A percentile compares a stretch with the other conserved stretches of the same genome.
Conservation (phyloP, 2,888 invertebrate species). For the Aphidoletes aphidimyza region DNA sequence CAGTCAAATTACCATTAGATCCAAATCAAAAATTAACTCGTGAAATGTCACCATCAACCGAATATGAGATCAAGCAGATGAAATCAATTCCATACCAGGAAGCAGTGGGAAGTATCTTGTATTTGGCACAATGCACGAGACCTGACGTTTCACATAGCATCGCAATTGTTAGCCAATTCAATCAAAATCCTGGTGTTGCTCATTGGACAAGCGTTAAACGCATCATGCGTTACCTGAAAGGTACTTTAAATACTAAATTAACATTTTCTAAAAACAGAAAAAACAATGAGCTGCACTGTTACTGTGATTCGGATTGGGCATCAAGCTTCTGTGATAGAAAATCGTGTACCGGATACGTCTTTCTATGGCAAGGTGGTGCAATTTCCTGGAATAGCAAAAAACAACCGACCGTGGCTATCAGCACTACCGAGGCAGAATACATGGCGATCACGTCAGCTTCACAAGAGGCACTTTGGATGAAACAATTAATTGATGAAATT, state of each 20-base stretch:
- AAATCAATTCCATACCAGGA: constrained; percentile 58
- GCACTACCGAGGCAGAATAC: constrained; percentile 55
- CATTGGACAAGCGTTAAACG: constrained; percentile 29
- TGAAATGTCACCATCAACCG: constrained; percentile 56
- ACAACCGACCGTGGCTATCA: constrained; percentile 56
- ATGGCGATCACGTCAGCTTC: constrained; percentile 54
- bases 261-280: not conserved
- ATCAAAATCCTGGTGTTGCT: not conserved
- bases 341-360: constrained; percentile 56
- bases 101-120: constrained; percentile 58
- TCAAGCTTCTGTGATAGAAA: constrained; percentile 52
- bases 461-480: constrained; percentile 53
- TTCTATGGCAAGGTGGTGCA: constrained; percentile 47
- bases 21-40: constrained; percentile 56
- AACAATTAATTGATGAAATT: not conserved
- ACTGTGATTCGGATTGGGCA: constrained; percentile 52
- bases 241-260: constrained; percentile 27
- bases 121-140: too few relatives aligned
- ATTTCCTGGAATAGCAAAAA: constrained; percentile 56
- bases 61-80: constrained; percentile 36
- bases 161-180: constrained; percentile 58
- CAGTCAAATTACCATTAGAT: constrained; percentile 57
- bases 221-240: constrained; percentile 37
- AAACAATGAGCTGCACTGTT: not conserved
- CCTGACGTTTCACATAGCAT: constrained; percentile 59